These are phyloP conservation scores for Oncopodura yosiiana DNA, from an alignment of 1,140 invertebrate species.

Conservation along the genomic window DNA sequence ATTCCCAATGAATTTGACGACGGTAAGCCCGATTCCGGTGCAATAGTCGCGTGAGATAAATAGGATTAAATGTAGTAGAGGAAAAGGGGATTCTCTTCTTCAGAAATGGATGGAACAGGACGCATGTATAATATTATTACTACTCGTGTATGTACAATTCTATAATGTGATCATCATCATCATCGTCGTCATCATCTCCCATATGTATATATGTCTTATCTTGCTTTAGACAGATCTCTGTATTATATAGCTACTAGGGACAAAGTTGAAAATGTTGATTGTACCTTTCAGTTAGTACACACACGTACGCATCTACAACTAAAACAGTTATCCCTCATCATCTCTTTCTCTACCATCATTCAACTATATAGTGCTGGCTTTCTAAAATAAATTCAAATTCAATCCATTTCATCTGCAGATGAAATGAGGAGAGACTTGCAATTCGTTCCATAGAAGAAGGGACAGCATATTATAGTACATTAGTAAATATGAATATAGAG, in stretches of 20 bases:
- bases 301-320: too few species aligned
- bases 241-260: too few species aligned
- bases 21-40: slow-evolving; percentile 21
- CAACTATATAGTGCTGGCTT: slow-evolving; percentile 1
- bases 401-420: slow-evolving; percentile 25
- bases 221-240: not conserved
- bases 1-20: slow-evolving; percentile 29
- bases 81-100: too few species aligned
- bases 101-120: slow-evolving; percentile 9
- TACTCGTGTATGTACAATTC: not conserved
- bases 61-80: too few species aligned
- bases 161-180: not conserved
- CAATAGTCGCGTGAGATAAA: slow-evolving; percentile 28
- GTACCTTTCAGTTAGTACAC: too few species aligned
- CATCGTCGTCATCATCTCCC: not conserved
- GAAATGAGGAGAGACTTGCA: not conserved
- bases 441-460: too few species aligned
- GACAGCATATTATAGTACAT: too few species aligned
- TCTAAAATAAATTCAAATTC: slow-evolving; percentile 28
- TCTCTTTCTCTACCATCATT: too few species aligned
- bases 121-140: not conserved
- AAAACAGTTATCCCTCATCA: too few species aligned
- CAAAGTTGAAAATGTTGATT: too few species aligned
- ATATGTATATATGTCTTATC: not conserved
- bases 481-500: too few species aligned